Conservation (phyloP, 2,888 invertebrate species). For the Leptopterna dolabrata region DNA sequence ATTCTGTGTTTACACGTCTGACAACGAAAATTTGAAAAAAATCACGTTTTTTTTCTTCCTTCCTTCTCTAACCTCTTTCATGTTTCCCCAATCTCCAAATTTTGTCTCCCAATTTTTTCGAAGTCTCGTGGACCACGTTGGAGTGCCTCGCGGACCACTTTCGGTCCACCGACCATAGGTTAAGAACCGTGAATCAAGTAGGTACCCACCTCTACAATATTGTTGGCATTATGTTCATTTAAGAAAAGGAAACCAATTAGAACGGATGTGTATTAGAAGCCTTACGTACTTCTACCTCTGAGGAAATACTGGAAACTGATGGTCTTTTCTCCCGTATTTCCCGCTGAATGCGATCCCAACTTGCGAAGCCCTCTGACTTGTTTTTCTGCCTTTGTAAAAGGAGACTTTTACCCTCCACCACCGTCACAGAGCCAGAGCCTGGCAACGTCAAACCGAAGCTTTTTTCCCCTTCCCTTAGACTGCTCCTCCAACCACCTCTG, state of each 20-base stretch:
- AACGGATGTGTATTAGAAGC: not conserved
- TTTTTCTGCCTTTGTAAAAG: constrained; percentile 28
- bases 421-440: not conserved
- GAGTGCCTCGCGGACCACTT: too few species aligned
- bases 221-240: too few species aligned
- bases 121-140: too few species aligned
- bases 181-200: too few species aligned
- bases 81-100: too few species aligned
- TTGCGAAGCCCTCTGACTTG: not conserved
- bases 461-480: not conserved
- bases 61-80: too few species aligned
- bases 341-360: constrained; percentile 15
- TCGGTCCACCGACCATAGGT: too few species aligned
- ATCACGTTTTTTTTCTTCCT: too few species aligned
- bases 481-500: not conserved
- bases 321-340: not conserved
- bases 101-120: too few species aligned
- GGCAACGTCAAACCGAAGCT: not conserved
- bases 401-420: constrained; percentile 1
- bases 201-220: too few species aligned
- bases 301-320: not conserved
- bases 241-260: not conserved
- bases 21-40: too few species aligned
- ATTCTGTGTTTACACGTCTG: too few species aligned
- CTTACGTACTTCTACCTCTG: not conserved